Conservation (phyloP, 2,888 invertebrate species). For the Apomyelois bistriatella region DNA sequence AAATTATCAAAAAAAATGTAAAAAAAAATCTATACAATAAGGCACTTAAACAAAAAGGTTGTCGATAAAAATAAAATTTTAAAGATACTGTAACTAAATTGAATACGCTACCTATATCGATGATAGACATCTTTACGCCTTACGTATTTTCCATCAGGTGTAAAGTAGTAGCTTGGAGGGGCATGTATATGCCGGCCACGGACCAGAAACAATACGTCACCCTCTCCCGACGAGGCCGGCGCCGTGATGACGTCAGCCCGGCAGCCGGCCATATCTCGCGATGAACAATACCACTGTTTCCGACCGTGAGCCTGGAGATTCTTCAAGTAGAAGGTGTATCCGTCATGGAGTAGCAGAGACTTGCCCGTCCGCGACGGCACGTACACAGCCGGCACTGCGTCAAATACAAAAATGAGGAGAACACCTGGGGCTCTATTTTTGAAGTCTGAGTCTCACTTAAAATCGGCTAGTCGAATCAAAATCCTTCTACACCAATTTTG, state of each 20-base stretch:
- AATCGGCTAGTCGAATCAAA: too few species aligned
- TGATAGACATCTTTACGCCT: slow-evolving; percentile 71
- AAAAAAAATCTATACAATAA: slow-evolving; percentile 11
- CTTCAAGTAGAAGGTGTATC: slow-evolving; percentile 74
- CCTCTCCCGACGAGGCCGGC: slow-evolving; percentile 47
- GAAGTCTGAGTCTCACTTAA: too few species aligned
- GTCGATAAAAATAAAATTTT: slow-evolving; percentile 4
- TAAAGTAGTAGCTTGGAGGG: slow-evolving; percentile 71
- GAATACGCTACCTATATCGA: slow-evolving; percentile 60
- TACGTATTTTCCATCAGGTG: slow-evolving; percentile 72
- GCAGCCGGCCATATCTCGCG: slow-evolving; percentile 72
- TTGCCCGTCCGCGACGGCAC: slow-evolving; percentile 76
- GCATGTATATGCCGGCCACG: slow-evolving; percentile 69
- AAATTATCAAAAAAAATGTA: slow-evolving; percentile 15
- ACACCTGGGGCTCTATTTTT: too few species aligned
- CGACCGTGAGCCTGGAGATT: slow-evolving; percentile 70
- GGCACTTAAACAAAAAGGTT: slow-evolving; percentile 14
- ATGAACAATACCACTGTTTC: slow-evolving; percentile 76
- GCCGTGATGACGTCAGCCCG: slow-evolving; percentile 74
- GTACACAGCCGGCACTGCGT: slow-evolving; percentile 69
- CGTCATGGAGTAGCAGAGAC: slow-evolving; percentile 68
- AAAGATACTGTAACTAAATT: neutral
- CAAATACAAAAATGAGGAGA: slow-evolving; percentile 33
- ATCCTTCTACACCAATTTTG: too few species aligned
- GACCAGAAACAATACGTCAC: slow-evolving; percentile 68